Conservation (phyloP, 2,888 invertebrate genomes). For the Meiosimyza decipiens region DNA sequence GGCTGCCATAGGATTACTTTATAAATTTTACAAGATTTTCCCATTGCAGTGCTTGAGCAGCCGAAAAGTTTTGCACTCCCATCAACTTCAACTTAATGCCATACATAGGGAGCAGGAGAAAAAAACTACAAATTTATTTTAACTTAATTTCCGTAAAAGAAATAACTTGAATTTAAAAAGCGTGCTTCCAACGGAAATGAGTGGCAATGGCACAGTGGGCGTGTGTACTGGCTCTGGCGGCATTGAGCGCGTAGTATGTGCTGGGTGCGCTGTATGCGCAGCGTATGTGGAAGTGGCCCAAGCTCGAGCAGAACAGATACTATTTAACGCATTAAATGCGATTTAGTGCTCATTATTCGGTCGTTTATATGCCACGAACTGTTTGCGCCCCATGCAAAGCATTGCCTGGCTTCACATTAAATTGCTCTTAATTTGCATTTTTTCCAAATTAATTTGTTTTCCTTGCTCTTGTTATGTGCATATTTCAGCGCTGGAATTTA, state of each 20-base stretch:
- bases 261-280: too few relatives aligned
- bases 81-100: too few relatives aligned
- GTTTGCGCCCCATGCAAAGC: background rate
- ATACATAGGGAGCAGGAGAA: too few relatives aligned
- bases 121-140: conserved; percentile 16
- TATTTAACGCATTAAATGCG: conserved; percentile 14
- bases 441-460: conserved; percentile 27
- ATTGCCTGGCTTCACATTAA: conserved; percentile 10
- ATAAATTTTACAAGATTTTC: too few relatives aligned
- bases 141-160: conserved; percentile 19
- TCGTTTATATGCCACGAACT: conserved; percentile 29
- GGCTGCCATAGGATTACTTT: too few relatives aligned
- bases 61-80: too few relatives aligned
- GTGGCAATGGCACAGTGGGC: too few relatives aligned
- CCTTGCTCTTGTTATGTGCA: background rate
- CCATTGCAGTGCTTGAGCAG: too few relatives aligned
- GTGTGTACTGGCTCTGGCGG: too few relatives aligned
- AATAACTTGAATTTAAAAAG: conserved; percentile 17
- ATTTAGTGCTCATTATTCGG: conserved; percentile 29
- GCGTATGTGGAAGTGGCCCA: too few relatives aligned
- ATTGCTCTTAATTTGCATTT: conserved; percentile 27
- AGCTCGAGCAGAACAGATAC: background rate
- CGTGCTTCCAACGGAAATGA: conserved; percentile 10
- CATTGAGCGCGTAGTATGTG: too few relatives aligned
- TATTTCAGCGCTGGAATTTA: too few relatives aligned